These are phyloP conservation scores for Myzus persicae DNA, from an alignment of 1,140 invertebrate species.

Conservation along the genomic window DNA sequence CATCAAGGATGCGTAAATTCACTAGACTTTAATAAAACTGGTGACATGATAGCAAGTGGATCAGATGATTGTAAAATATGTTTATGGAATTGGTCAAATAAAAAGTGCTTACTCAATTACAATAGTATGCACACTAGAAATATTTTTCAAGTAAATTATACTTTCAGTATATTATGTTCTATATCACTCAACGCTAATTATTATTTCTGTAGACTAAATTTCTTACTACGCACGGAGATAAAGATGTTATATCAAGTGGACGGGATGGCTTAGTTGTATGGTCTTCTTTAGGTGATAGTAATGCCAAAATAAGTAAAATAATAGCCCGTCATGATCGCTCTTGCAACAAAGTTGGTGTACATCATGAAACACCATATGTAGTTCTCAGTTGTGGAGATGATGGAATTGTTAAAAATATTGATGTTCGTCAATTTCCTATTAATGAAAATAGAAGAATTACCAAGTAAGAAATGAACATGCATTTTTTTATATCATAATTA, in stretches of 20 bases:
- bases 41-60: constrained; percentile 81
- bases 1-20: constrained; percentile 93
- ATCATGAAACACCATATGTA: constrained; percentile 77
- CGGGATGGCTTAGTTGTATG: constrained; percentile 86
- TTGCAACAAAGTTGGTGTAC: constrained; percentile 81
- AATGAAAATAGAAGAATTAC: neutral
- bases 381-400: constrained; percentile 90
- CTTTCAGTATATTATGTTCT: neutral
- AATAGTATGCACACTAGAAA: constrained; percentile 85
- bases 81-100: constrained; percentile 89
- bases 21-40: constrained; percentile 85
- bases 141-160: constrained; percentile 81
- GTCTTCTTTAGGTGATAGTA: constrained; percentile 67
- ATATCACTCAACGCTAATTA: neutral
- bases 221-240: constrained; percentile 75
- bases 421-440: constrained; percentile 73
- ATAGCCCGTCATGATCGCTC: constrained; percentile 77
- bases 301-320: constrained; percentile 68
- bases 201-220: constrained; percentile 71
- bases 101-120: constrained; percentile 72
- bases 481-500: neutral
- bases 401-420: constrained; percentile 80
- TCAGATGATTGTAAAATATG: constrained; percentile 83
- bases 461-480: constrained; percentile 14
- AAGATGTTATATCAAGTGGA: constrained; percentile 85